Evolutionary conservation across 2,113 vertebrate genomes (phyloP), one percentile per base, ranked within the genome.

Genomic region (Gadus chalcogrammus): DNA sequence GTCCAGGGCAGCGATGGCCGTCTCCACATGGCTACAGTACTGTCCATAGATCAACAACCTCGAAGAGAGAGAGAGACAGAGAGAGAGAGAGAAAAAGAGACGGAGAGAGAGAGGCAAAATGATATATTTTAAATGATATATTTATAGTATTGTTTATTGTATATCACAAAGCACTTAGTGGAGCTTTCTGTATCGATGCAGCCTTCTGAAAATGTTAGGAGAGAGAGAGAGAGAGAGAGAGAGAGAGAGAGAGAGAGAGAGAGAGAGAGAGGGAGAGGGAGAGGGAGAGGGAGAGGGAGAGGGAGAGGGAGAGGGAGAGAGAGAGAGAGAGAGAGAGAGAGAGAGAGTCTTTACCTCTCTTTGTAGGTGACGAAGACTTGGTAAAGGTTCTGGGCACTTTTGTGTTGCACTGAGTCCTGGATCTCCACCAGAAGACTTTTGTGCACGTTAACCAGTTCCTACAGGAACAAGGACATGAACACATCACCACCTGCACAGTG

Each of bases 371-470:
- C 94, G 87, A 99, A 99, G 89, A 98, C 92, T 89, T 95, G 93
- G 90, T 94, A 93, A 3, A 99, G 90, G 82, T 98, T 97, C 84
- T 94, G 95, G 83, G 95, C 93, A 73, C 90, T 94, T 90, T 94
- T 95, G 86, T 95, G 93, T 72, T 84, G 78, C 82, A 99, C 86
- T 16, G 97, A 97, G 75, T 98, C 95, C 76, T 94, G 93, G 81
- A 99, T 91, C 69, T 98, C 96, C 71, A 94, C 84, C 81, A 94
- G 92, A 78, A 99, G 91, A 88, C 68, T 92, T 86, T 90, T 94
- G 90, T 99, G 97, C 75, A 97, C 93, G 92, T 95, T 97, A 65
- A 98, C 97, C 78, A 98, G 91, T 16, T 98, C 97, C 97, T 99
- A 87, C 74, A 91, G 89, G 70, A 88, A 13, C 48, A 68, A 20